A percentile compares a stretch with the other conserved stretches of the same genome.
phyloP scores from a whole-genome alignment of 2,797 vertebrate species.

The Urosaurus nigricauda region DNA sequence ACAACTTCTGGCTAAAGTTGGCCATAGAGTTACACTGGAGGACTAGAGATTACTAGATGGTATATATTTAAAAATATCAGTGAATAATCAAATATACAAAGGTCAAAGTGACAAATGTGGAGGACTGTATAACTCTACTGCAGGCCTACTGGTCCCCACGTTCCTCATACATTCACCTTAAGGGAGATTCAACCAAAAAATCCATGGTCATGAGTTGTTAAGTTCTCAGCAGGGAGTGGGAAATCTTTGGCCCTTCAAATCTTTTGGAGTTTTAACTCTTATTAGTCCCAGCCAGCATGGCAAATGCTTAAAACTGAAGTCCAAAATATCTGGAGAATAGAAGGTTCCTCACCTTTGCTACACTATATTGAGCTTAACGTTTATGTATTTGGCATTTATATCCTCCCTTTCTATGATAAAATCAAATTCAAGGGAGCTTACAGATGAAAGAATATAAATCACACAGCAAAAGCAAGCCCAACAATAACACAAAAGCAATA shows the following conservation, averaged over 20 bases:
- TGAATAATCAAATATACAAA: too few relatives aligned
- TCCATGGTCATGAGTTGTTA: too few relatives aligned
- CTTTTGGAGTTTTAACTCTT: not conserved
- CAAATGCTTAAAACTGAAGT: not conserved
- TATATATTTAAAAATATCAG: too few relatives aligned
- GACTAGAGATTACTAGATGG: too few relatives aligned
- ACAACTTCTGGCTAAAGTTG: too few relatives aligned
- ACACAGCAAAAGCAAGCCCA: not conserved
- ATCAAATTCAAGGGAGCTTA: not conserved
- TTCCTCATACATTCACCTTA: too few relatives aligned
- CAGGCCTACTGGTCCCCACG: too few relatives aligned
- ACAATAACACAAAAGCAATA: not conserved
- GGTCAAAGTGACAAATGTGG: too few relatives aligned
- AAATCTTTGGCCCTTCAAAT: not conserved
- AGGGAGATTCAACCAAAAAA: too few relatives aligned
- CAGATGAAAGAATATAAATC: not conserved
- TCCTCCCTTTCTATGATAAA: not conserved
- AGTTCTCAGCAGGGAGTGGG: not conserved
- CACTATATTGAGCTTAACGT: not conserved
- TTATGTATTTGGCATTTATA: constrained; percentile 7
- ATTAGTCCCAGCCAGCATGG: not conserved
- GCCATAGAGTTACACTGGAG: too few relatives aligned
- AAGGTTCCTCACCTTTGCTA: not conserved
- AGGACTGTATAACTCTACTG: too few relatives aligned
- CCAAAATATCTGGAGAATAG: not conserved